Conservation (phyloP, 2,888 invertebrate genomes). For the Crioceris asparagi region DNA sequence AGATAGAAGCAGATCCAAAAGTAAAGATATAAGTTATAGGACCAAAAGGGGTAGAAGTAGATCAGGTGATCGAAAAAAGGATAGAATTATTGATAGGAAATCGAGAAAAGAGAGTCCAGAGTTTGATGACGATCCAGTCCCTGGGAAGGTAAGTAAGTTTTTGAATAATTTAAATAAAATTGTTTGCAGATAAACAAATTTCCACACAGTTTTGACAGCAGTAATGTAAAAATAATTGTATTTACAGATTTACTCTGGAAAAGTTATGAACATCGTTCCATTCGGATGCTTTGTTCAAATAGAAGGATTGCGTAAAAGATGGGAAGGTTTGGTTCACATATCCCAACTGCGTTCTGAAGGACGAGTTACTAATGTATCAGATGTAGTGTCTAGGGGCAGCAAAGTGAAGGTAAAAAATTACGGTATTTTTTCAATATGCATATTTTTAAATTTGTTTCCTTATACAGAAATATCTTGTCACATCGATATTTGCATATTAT, state of each 20-base stretch:
- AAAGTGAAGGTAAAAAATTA: slow-evolving; percentile 61
- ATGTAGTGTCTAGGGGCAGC: slow-evolving; percentile 83
- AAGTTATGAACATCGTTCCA: slow-evolving; percentile 91
- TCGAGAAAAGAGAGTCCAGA: slow-evolving; percentile 36
- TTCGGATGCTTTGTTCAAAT: slow-evolving; percentile 98
- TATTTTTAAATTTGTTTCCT: no score
- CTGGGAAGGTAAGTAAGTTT: slow-evolving; percentile 48
- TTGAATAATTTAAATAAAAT: neutral
- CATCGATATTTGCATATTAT: no score
- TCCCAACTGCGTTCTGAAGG: slow-evolving; percentile 89
- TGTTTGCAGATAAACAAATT: no score
- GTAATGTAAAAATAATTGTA: no score
- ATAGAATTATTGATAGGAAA: slow-evolving; percentile 21
- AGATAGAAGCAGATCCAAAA: slow-evolving; percentile 20
- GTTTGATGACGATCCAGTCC: slow-evolving; percentile 63
- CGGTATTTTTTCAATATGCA: slow-evolving; percentile 1
- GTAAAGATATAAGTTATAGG: slow-evolving; percentile 20
- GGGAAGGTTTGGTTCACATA: slow-evolving; percentile 96
- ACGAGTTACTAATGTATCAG: slow-evolving; percentile 85
- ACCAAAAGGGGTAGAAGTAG: slow-evolving; percentile 18
- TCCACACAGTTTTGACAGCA: no score
- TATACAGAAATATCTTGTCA: no score
- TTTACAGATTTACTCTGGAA: slow-evolving; percentile 75
- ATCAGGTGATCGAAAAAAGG: slow-evolving; percentile 15
- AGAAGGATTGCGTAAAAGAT: slow-evolving; percentile 76